Evolutionary conservation across 2,113 vertebrate genomes (phyloP).

Genomic region (Ptychochromis oligacanthus): DNA sequence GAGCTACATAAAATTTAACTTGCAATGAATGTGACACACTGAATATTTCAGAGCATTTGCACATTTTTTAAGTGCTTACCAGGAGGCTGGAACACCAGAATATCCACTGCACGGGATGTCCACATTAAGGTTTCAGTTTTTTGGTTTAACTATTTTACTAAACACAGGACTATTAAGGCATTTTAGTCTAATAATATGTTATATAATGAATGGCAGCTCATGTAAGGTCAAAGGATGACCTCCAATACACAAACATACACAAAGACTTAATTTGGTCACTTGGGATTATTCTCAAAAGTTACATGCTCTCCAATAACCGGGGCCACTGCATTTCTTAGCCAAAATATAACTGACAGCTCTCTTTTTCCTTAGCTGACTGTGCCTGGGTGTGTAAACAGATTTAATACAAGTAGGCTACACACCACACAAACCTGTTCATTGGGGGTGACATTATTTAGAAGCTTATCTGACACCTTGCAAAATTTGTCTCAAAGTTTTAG

Average conservation of each 20-base stretch:
- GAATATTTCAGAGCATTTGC: background rate
- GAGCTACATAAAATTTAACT: background rate
- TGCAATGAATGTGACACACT: background rate
- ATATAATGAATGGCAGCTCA: background rate
- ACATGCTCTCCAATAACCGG: background rate
- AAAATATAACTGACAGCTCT: background rate
- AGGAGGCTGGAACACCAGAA: background rate
- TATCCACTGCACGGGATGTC: background rate
- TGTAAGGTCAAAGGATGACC: background rate
- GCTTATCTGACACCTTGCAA: background rate
- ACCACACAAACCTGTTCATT: background rate
- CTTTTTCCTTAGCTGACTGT: background rate
- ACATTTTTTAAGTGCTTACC: background rate
- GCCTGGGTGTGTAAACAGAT: background rate
- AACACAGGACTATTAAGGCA: background rate
- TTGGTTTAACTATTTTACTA: background rate
- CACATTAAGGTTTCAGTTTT: background rate
- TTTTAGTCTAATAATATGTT: accelerated
- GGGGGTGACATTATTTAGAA: background rate
- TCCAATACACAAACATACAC: too few relatives aligned
- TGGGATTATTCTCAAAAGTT: background rate
- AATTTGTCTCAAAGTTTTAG: background rate
- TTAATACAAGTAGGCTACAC: background rate
- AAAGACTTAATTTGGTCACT: background rate
- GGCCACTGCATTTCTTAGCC: background rate